phyloP scores from a whole-genome alignment of 1,140 invertebrate species.

The Epicauta chinensis region DNA sequence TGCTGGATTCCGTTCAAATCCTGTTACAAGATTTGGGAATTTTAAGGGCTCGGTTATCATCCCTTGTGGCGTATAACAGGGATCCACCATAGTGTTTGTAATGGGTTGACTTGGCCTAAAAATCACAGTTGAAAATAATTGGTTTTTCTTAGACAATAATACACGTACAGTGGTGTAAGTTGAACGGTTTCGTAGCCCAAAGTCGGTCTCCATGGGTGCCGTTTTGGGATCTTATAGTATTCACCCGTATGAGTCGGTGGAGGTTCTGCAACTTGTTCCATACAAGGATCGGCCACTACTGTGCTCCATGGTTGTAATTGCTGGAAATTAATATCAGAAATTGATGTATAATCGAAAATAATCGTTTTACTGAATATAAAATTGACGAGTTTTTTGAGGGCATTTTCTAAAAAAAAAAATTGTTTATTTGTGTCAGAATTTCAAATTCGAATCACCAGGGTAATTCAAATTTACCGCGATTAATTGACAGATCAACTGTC shows the following conservation, averaged over 20 bases:
- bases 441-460: no score
- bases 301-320: slow-evolving; percentile 61
- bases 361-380: slow-evolving; percentile 49
- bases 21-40: slow-evolving; percentile 74
- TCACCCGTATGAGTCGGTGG: slow-evolving; percentile 48
- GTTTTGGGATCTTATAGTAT: slow-evolving; percentile 52
- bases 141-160: not conserved
- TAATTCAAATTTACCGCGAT: no score
- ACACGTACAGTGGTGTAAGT: slow-evolving; percentile 57
- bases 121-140: no score
- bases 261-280: slow-evolving; percentile 51
- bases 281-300: slow-evolving; percentile 50
- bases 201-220: slow-evolving; percentile 70
- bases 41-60: slow-evolving; percentile 66
- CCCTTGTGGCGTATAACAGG: slow-evolving; percentile 59
- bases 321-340: slow-evolving; percentile 41
- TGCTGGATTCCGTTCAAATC: slow-evolving; percentile 68
- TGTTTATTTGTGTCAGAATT: not conserved
- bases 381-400: slow-evolving; percentile 41
- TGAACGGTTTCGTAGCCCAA: slow-evolving; percentile 69
- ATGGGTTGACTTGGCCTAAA: slow-evolving; percentile 59
- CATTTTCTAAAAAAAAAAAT: not conserved
- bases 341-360: not conserved
- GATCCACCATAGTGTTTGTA: slow-evolving; percentile 62
- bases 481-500: no score